phyloP scores from a whole-genome alignment of 37 sponge, comb jelly and placozoan genomes.

The Spongilla lacustris region DNA sequence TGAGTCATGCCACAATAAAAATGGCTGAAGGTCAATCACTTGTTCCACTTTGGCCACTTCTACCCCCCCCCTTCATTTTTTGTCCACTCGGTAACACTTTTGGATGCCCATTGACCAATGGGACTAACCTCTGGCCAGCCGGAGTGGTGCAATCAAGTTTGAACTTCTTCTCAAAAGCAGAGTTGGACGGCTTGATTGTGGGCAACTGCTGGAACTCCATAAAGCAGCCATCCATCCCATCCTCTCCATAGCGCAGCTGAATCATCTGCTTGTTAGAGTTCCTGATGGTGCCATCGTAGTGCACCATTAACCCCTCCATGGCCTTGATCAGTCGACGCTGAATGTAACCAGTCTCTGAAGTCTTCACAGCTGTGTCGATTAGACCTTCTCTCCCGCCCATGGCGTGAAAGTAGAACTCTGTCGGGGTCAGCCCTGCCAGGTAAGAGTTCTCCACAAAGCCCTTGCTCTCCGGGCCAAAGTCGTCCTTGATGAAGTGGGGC shows the following conservation, averaged over 20 bases:
- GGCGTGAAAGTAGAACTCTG: constrained; percentile 99
- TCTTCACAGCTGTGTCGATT: constrained; percentile 99
- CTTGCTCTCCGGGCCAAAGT: constrained; percentile 98
- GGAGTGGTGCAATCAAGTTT: constrained; percentile 78
- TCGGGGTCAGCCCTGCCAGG: constrained; percentile 97
- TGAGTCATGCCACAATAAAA: too few species aligned
- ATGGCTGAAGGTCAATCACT: too few species aligned
- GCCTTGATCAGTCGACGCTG: constrained; percentile 99
- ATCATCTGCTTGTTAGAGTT: constrained; percentile 92
- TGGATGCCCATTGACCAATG: neutral
- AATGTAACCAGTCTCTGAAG: constrained; percentile 98
- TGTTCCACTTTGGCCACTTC: too few species aligned
- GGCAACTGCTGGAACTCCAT: constrained; percentile 97
- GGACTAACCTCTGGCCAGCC: constrained; percentile 69
- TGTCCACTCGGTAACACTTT: too few species aligned
- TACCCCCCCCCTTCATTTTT: too few species aligned
- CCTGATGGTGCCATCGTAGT: constrained; percentile 96
- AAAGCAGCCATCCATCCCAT: constrained; percentile 97
- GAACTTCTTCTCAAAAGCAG: constrained; percentile 85
- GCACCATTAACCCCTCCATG: constrained; percentile 97
- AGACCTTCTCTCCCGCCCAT: constrained; percentile 99
- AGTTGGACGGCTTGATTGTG: constrained; percentile 82
- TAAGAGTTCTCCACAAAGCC: constrained; percentile 99
- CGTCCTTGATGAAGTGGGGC: constrained; percentile 99
- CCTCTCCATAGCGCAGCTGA: constrained; percentile 98